Evolutionary conservation across 2,888 invertebrate genomes (phyloP).

Genomic region (Chaitophorus viminalis): DNA sequence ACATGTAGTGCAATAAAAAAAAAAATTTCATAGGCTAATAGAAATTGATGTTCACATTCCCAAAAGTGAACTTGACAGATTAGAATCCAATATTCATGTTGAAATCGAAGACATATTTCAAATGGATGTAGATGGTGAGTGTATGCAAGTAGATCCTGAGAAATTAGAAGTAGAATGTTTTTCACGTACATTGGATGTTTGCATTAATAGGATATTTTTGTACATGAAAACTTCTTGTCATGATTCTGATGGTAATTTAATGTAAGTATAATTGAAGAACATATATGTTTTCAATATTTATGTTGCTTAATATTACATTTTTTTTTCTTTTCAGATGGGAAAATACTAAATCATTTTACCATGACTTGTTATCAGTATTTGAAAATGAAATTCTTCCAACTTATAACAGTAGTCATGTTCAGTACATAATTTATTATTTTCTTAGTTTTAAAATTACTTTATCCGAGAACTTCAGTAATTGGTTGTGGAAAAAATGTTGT

Average conservation of each 20-base stretch:
- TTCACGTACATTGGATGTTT: conserved; percentile 79
- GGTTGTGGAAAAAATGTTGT: conserved; percentile 79
- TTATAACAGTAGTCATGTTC: conserved; percentile 82
- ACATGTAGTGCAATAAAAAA: too few relatives aligned
- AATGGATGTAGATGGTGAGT: conserved; percentile 68
- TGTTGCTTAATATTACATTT: too few relatives aligned
- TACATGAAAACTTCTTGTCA: conserved; percentile 76
- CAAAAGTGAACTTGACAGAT: conserved; percentile 70
- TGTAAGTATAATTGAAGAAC: conserved; percentile 22
- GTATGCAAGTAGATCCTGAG: conserved; percentile 64
- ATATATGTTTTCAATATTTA: background rate
- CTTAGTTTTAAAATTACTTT: conserved; percentile 74
- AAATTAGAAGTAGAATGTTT: conserved; percentile 70
- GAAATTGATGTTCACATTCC: conserved; percentile 80
- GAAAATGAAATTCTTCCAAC: conserved; percentile 85
- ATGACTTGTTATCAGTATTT: conserved; percentile 69
- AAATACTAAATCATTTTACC: conserved; percentile 73
- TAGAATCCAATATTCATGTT: conserved; percentile 68
- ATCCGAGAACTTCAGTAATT: conserved; percentile 76
- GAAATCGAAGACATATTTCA: conserved; percentile 66
- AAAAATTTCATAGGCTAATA: conserved; percentile 68
- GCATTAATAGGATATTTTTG: conserved; percentile 78
- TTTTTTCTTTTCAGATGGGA: conserved; percentile 70
- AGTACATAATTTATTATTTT: conserved; percentile 80
- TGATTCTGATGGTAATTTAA: conserved; percentile 67